These are phyloP conservation scores for Ethmia dodecea DNA, from an alignment of 2,888 invertebrate species.

Conservation along the genomic window DNA sequence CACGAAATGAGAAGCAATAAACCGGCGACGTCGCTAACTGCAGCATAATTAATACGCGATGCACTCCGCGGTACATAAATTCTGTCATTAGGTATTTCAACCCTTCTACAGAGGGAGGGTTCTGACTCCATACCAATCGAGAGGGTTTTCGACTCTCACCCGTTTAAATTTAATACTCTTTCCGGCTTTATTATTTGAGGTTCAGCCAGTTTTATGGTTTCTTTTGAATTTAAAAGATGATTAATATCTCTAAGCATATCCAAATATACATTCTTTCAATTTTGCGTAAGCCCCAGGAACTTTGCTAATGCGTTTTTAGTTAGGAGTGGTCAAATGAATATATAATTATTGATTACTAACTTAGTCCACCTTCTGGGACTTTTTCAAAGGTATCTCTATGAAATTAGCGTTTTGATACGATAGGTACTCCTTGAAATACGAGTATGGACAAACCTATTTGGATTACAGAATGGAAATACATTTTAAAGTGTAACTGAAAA, in stretches of 20 bases:
- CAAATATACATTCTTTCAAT: neutral
- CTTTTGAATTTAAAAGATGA: too few relatives aligned
- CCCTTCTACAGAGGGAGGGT: constrained; percentile 24
- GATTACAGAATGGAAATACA: too few relatives aligned
- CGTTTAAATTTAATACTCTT: constrained; percentile 6
- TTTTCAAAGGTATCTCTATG: too few relatives aligned
- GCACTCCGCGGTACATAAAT: constrained; percentile 24
- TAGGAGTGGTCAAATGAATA: too few relatives aligned
- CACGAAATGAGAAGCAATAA: constrained; percentile 19
- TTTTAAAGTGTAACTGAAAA: too few relatives aligned
- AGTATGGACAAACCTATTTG: too few relatives aligned
- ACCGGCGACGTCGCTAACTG: constrained; percentile 10
- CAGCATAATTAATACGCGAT: constrained; percentile 18
- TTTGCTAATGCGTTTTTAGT: too few relatives aligned
- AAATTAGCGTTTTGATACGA: too few relatives aligned
- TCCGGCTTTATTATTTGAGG: neutral
- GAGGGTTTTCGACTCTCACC: constrained; percentile 17
- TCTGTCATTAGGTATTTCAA: constrained; percentile 29
- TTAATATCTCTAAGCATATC: too few relatives aligned
- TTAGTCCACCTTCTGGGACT: too few relatives aligned
- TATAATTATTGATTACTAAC: too few relatives aligned
- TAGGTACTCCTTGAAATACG: too few relatives aligned
- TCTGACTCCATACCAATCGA: constrained; percentile 20
- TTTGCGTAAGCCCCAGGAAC: neutral
- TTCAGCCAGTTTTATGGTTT: neutral